Evolutionary conservation across 1,140 invertebrate species (phyloP), one percentile per base, ranked within the genome.

Genomic region (Trinorchestia longiramus): DNA sequence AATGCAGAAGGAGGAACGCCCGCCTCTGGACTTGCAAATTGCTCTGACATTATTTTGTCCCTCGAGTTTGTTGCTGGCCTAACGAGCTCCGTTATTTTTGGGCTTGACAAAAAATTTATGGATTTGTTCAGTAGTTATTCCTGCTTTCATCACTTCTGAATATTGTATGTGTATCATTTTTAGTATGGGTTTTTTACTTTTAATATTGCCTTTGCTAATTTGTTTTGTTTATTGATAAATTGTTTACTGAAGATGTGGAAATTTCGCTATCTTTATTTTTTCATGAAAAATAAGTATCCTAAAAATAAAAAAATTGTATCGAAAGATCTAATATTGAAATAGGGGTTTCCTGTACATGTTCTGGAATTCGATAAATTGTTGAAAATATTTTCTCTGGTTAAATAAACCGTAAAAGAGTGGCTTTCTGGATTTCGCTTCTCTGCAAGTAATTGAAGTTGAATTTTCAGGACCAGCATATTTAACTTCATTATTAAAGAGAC

Each of bases 1-100:
- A 90, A 43, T 90, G 43, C 88, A 43, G n/a, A 41, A 43, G 41
- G 43, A 90, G 43, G 43, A 42, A 41, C 88, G 41, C 88, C 88
- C 88, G 88, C 28, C 88, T 42, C 88, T 90, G 88, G 88, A 90
- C 88, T 90, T 90, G 88, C 88, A 90, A 90, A 90, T 90, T 90
- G 88, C 88, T 41, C 88, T 42, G 88, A 90, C 88, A 90, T 90
- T 90, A 90, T 90, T 90, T 90, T 90, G 88, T 90, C 88, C 41
- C 88, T 90, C 41, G 88, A 90, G 88, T 90, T 90, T 90, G 43
- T 90, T 90, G 88, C 43, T 15, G 41, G 88, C 88, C 88, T 90
- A 90, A 90, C 88, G 88, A 90, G 88, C 88, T 41, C 11, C 41
- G 88, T 42, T 43, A 90, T 90, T 90, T 90, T 90, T 77, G 28